Base-by-base conservation (phyloP, 53 echinoderm and acorn worm genomes). In the Paracentrotus lividus region DNA sequence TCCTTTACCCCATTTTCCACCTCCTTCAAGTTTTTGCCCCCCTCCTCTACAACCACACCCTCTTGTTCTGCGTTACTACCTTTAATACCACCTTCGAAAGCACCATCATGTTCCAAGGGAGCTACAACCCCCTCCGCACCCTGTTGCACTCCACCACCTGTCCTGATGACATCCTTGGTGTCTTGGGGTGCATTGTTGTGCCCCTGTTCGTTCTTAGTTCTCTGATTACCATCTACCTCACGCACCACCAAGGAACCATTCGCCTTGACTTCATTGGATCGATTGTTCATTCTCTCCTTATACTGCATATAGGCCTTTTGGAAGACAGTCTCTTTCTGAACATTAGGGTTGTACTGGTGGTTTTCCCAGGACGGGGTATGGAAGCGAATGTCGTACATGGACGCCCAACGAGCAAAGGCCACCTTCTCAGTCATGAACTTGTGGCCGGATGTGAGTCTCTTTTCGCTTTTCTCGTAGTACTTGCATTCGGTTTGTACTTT, bases 341-440 rank as follows among this genome's bases (percentile, higher is more conserved):
- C 72, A 34, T 76, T 93, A 36, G 68, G 69, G 53, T 75, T 76
- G 44, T 93, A 93, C 61, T 77, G 2, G 89, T 95, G 92, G 75
- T 91, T 93, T 49, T 93, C 93, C 97, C 97, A 97, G 2, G 97
- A 94, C 0, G 97, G 97, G 10, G 94, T 64, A 72, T 96, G 95
- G 64, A 97, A 97, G 13, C 88, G 92, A 32, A 97, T 97, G 56
- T 94, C 93, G 91, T 97, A 96, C 32, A 65, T 69, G 85, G 93
- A 90, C 36, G 97, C 96, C 97, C 97, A 97, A 49, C 95, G 94
- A 14, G 93, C 97, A 54, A 97, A 96, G 0, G 96, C 88, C 23
- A 96, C 95, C 75, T 97, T 97, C 88, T 97, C 97, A 2, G 97
- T 96, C 34, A 96, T 93, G 90, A 97, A 97, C 93, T 97, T 97